These are phyloP conservation scores for Cyphomyrus plagiostoma DNA, from an alignment of 2,113 vertebrate species.

Conservation along the genomic window DNA sequence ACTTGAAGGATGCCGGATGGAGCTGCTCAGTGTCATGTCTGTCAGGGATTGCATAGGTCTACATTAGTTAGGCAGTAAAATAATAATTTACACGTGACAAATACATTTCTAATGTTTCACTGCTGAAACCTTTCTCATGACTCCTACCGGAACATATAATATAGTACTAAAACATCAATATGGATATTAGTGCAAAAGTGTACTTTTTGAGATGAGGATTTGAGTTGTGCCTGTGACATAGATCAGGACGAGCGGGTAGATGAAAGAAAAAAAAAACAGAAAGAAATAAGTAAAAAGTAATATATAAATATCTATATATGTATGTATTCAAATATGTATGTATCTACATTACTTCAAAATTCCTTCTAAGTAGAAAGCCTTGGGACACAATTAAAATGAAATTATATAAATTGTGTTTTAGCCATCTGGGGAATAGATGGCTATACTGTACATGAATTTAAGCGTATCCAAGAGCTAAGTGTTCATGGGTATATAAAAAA, in stretches of 20 bases:
- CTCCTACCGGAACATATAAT: neutral
- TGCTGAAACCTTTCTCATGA: neutral
- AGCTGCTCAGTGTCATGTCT: neutral
- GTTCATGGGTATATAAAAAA: neutral
- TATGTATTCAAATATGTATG: neutral
- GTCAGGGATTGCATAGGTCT: neutral
- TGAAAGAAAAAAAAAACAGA: neutral
- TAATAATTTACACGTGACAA: neutral
- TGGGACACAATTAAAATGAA: conserved; percentile 15
- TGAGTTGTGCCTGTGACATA: neutral
- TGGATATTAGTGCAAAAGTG: neutral
- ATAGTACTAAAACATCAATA: neutral
- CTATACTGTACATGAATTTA: conserved; percentile 4
- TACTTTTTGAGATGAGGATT: neutral
- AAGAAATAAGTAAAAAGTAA: neutral
- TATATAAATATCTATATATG: neutral
- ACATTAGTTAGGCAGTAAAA: neutral
- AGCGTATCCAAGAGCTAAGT: neutral
- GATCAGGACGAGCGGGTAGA: neutral
- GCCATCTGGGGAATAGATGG: neutral
- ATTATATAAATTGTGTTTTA: neutral
- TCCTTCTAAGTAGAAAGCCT: neutral
- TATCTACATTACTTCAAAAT: neutral
- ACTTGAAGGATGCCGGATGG: neutral
- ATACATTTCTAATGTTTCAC: neutral